phyloP scores from a whole-genome alignment of 2,888 invertebrate genomes.

The Beris chalybata region DNA sequence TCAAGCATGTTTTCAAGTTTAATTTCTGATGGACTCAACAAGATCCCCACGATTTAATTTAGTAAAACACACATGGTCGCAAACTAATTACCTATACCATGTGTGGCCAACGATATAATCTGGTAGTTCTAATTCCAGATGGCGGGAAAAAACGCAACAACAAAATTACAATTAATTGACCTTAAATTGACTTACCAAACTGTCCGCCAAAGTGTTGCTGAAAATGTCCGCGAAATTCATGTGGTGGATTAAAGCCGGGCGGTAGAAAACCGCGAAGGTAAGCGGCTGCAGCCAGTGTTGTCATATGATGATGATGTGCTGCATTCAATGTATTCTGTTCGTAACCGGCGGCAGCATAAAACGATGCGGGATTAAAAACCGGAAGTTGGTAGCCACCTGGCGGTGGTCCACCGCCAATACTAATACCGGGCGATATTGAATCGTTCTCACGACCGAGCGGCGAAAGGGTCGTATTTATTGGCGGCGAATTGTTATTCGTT shows the following conservation, averaged over 20 bases:
- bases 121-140: no score
- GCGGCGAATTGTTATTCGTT: slow-evolving; percentile 41
- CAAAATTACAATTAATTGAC: slow-evolving; percentile 1
- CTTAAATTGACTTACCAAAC: slow-evolving; percentile 49
- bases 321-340: slow-evolving; percentile 52
- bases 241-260: slow-evolving; percentile 54
- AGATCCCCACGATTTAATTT: no score
- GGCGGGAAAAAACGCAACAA: neutral
- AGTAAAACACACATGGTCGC: no score
- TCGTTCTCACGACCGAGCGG: slow-evolving; percentile 20
- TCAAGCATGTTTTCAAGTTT: no score
- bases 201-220: slow-evolving; percentile 56
- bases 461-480: slow-evolving; percentile 37
- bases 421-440: slow-evolving; percentile 27
- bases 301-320: slow-evolving; percentile 56
- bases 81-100: no score
- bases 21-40: no score
- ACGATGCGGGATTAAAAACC: slow-evolving; percentile 55
- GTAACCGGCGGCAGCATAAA: slow-evolving; percentile 54
- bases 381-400: slow-evolving; percentile 54
- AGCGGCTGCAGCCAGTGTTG: slow-evolving; percentile 54
- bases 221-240: slow-evolving; percentile 55
- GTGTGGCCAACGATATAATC: no score
- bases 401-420: slow-evolving; percentile 7
- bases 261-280: slow-evolving; percentile 54